These are phyloP conservation scores for Syrphus vitripennis DNA, from an alignment of 2,888 invertebrate genomes.

Conservation along the genomic window DNA sequence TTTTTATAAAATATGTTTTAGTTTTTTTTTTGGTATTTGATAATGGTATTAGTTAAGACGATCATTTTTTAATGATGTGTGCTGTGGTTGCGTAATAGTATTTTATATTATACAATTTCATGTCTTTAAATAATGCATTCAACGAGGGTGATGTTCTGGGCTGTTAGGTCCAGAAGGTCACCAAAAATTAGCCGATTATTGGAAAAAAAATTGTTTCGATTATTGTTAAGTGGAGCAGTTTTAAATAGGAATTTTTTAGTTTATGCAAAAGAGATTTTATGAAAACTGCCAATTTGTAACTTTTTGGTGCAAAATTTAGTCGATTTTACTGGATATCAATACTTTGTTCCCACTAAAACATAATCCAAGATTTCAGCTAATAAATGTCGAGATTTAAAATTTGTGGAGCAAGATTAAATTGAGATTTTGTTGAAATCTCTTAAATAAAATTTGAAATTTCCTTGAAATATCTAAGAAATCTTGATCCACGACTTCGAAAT, in stretches of 20 bases:
- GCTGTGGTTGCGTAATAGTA: slow-evolving; percentile 1
- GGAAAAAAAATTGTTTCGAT: background rate
- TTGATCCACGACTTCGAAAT: too few species aligned
- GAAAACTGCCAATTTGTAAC: background rate
- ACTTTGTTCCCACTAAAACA: too few species aligned
- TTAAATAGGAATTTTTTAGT: too few species aligned
- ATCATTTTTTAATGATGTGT: slow-evolving; percentile 31
- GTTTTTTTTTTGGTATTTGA: slow-evolving; percentile 54
- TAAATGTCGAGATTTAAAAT: too few species aligned
- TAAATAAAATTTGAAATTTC: too few species aligned
- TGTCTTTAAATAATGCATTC: background rate
- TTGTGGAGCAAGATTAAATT: too few species aligned
- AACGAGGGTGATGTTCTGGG: background rate
- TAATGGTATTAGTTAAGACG: slow-evolving; percentile 61
- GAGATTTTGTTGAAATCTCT: too few species aligned
- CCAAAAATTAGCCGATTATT: background rate
- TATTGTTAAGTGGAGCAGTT: background rate
- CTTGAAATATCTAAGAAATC: too few species aligned
- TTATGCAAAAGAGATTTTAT: background rate
- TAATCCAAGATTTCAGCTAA: too few species aligned
- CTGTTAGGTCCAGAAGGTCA: background rate
- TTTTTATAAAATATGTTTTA: slow-evolving; percentile 53
- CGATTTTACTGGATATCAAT: too few species aligned
- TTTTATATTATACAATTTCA: background rate
- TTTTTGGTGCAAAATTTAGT: too few species aligned